phyloP scores from a whole-genome alignment of 2,888 invertebrate genomes.

The Zeuzera pyrina region DNA sequence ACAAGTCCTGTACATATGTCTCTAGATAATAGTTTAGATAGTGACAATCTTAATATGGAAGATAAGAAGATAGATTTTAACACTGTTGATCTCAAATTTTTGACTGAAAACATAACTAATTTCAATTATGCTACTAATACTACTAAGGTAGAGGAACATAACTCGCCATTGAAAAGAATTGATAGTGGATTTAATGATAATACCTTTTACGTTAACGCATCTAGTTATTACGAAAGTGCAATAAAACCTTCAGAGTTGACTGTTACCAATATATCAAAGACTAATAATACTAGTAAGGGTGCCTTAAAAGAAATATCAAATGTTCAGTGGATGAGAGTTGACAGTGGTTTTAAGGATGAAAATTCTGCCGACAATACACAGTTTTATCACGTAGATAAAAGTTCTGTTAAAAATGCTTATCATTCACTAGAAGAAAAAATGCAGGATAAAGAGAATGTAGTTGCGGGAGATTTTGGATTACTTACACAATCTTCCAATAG shows the following conservation, averaged over 20 bases:
- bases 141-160: constrained; percentile 35
- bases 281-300: constrained; percentile 30
- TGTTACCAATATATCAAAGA: constrained; percentile 39
- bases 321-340: constrained; percentile 58
- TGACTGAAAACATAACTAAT: constrained; percentile 54
- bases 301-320: constrained; percentile 61
- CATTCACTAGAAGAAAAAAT: constrained; percentile 39
- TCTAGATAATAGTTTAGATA: constrained; percentile 54
- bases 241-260: constrained; percentile 67
- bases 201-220: constrained; percentile 53
- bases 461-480: constrained; percentile 40
- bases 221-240: constrained; percentile 66
- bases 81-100: constrained; percentile 60
- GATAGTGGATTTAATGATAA: constrained; percentile 64
- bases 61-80: constrained; percentile 61
- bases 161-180: constrained; percentile 52
- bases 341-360: constrained; percentile 65
- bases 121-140: constrained; percentile 33
- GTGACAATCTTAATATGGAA: constrained; percentile 48
- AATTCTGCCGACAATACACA: constrained; percentile 51
- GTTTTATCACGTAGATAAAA: constrained; percentile 38
- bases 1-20: constrained; percentile 52
- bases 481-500: constrained; percentile 34
- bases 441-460: constrained; percentile 49
- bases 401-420: constrained; percentile 30